Base-by-base conservation (phyloP, 2,888 invertebrate species). In the Rambutsinella grinnellia region DNA sequence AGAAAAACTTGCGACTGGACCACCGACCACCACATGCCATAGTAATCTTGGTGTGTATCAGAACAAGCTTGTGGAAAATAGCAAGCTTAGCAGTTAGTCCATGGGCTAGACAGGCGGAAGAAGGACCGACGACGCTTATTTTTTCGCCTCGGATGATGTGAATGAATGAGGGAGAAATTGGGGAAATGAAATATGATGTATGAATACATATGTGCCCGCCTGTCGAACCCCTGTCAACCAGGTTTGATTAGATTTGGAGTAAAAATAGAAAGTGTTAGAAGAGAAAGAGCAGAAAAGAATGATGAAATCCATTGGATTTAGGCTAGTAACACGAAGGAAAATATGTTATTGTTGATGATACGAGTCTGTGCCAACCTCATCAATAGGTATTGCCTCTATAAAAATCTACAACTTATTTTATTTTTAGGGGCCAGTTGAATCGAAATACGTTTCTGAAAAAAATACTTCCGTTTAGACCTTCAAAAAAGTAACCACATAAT, bases 191-290 rank as follows among this genome's bases (percentile, higher is more conserved):
- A 77, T 71, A 77, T 77, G 77, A 71, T 77, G 71, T 71, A 71
- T 77, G 66, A 62, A 66, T 77, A 65, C 65, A 63, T 65, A 77
- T 68, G 67, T 51, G 70, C 67, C 77, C 71, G 62, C 57, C 71
- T 67, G 71, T 71, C 71, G 49, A 77, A 66, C 71, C 76, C 66
- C 61, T 71, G 77, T 77, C 77, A 77, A 51, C 66, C 62, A 54
- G 60, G 57, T 77, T 67, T 71, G 70, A 77, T 77, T 77, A 77
- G 67, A 77, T 77, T 74, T 74, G 17, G n/a, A n/a, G n/a, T n/a
- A n/a, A n/a, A 44, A 13, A 13, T 13, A 44, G 44, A 44, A 44
- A 44, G 44, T 10, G 44, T 44, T 44, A 13, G 44, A 44, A 44
- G 8, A 13, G 44, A 44, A 44, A 44, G 13, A 10, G 44, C 44